Evolutionary conservation across 2,797 vertebrate species (phyloP).

Genomic region (Acipenser oxyrinchus): DNA sequence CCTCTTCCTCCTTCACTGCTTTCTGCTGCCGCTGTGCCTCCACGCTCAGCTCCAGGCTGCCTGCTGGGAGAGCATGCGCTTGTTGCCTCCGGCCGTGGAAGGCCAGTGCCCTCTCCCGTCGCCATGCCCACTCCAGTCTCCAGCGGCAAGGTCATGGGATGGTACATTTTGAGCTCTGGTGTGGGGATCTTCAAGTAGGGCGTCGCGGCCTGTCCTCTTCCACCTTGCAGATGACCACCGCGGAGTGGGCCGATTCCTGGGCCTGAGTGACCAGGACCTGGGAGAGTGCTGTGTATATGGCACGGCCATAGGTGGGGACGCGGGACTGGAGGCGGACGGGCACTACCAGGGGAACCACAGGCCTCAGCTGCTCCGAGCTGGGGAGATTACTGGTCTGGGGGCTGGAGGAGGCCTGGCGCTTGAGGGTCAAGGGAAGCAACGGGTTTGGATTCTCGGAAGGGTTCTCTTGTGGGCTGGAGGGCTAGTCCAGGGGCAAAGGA

Average conservation of each 20-base stretch:
- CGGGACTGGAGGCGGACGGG: slow-evolving; percentile 90
- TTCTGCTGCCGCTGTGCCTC: slow-evolving; percentile 91
- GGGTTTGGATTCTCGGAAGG: slow-evolving; percentile 34
- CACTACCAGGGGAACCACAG: slow-evolving; percentile 82
- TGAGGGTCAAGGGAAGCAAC: slow-evolving; percentile 14
- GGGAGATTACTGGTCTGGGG: slow-evolving; percentile 54
- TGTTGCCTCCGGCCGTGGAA: slow-evolving; percentile 78
- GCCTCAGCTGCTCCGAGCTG: slow-evolving; percentile 67
- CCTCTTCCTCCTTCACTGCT: slow-evolving; percentile 92
- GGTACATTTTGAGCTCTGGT: slow-evolving; percentile 60
- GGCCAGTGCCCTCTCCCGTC: slow-evolving; percentile 56
- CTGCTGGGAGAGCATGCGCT: slow-evolving; percentile 96
- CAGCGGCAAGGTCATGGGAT: slow-evolving; percentile 61
- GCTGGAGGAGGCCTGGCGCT: slow-evolving; percentile 32
- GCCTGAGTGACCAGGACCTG: slow-evolving; percentile 79
- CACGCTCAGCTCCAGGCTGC: slow-evolving; percentile 93
- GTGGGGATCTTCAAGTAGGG: slow-evolving; percentile 79
- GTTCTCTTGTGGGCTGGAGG: slow-evolving; percentile 56
- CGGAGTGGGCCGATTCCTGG: slow-evolving; percentile 60
- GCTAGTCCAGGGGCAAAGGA: slow-evolving; percentile 69
- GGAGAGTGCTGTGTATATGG: slow-evolving; percentile 94
- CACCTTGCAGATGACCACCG: slow-evolving; percentile 70
- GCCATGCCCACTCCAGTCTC: slow-evolving; percentile 54
- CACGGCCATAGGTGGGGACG: slow-evolving; percentile 80
- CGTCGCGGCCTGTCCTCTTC: slow-evolving; percentile 64